Conservation (phyloP, 2,888 invertebrate genomes). For the Monochamus alternatus region DNA sequence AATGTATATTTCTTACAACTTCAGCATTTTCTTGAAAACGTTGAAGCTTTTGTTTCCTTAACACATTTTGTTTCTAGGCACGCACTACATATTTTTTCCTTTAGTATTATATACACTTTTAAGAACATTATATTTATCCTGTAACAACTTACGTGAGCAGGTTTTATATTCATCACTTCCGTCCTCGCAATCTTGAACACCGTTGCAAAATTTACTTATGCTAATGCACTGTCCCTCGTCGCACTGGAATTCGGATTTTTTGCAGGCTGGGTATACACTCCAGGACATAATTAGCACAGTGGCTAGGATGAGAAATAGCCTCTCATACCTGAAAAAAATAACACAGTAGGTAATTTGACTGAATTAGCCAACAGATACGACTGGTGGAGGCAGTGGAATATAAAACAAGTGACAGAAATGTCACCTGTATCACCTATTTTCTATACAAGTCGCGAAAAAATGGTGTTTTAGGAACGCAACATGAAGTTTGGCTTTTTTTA, state of each 20-base stretch:
- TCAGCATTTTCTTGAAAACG: too few relatives aligned
- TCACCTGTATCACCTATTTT: too few relatives aligned
- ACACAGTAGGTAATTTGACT: background rate
- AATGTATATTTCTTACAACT: too few relatives aligned
- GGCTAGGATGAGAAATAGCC: constrained; percentile 16
- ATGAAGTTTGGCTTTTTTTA: too few relatives aligned
- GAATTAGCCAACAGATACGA: too few relatives aligned
- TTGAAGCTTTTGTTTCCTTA: too few relatives aligned
- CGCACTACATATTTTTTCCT: background rate
- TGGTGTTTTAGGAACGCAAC: too few relatives aligned
- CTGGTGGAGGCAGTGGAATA: background rate
- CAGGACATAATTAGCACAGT: constrained; percentile 38
- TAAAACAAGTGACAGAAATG: background rate
- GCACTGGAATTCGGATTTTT: constrained; percentile 72
- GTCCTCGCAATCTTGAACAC: constrained; percentile 84
- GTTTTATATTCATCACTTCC: constrained; percentile 83
- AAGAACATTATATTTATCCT: constrained; percentile 11
- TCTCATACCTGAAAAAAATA: constrained; percentile 35
- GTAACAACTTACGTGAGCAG: constrained; percentile 80
- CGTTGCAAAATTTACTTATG: constrained; percentile 84
- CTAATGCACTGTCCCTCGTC: constrained; percentile 77
- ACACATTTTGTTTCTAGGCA: background rate
- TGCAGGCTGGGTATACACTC: constrained; percentile 56
- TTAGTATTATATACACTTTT: constrained; percentile 4
- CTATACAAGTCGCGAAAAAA: too few relatives aligned